phyloP scores from a whole-genome alignment of 2,113 vertebrate species.

The Centrocercus urophasianus region DNA sequence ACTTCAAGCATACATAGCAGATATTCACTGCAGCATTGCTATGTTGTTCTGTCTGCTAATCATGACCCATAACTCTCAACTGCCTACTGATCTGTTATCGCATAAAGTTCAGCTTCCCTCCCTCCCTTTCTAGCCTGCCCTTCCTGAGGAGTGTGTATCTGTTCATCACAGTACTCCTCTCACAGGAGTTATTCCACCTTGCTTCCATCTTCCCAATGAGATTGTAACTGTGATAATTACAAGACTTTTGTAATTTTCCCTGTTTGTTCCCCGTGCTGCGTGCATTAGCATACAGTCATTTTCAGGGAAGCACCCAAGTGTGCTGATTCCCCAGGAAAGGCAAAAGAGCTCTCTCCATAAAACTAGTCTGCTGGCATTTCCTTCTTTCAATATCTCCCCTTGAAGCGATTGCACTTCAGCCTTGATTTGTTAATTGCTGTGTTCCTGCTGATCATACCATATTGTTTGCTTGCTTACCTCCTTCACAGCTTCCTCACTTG shows the following conservation, averaged over 20 bases:
- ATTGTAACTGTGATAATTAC: neutral
- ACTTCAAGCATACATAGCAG: neutral
- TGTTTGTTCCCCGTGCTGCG: neutral
- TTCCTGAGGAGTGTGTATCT: neutral
- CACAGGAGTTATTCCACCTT: neutral
- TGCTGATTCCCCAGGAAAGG: neutral
- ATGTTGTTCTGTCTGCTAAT: neutral
- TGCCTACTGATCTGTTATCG: neutral
- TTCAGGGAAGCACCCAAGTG: neutral
- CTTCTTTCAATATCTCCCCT: neutral
- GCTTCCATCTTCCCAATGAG: neutral
- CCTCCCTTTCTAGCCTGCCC: neutral
- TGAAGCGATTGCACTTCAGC: neutral
- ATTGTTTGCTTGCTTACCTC: neutral
- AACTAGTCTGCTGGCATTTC: neutral
- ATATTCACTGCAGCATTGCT: rapidly evolving
- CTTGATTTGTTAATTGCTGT: neutral
- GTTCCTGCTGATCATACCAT: neutral
- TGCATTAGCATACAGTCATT: neutral
- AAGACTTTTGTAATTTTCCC: neutral
- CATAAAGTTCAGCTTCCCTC: neutral
- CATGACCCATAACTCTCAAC: neutral
- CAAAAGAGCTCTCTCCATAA: neutral
- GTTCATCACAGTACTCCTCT: neutral
- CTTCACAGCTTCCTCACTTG: neutral